Evolutionary conservation across 1,140 invertebrate species (phyloP).

Genomic region (Caerostris darwini): DNA sequence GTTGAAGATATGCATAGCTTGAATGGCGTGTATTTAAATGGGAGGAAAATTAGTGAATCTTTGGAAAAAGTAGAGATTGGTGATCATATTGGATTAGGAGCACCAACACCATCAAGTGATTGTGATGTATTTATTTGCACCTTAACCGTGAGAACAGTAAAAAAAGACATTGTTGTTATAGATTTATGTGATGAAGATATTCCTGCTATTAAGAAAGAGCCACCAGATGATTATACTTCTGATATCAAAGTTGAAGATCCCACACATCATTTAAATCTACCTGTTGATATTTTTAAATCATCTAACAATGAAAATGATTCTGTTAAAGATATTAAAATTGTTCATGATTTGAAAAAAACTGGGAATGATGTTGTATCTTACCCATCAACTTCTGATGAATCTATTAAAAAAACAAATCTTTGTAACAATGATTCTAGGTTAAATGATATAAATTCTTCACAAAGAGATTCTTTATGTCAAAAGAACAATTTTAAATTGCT

Average conservation of each 20-base stretch:
- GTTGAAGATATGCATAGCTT: slow-evolving; percentile 61
- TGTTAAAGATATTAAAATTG: background rate
- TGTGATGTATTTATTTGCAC: slow-evolving; percentile 27
- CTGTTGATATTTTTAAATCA: background rate
- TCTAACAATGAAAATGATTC: background rate
- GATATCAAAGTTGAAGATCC: background rate
- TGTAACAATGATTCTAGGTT: background rate
- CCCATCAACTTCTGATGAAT: background rate
- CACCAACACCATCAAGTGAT: background rate
- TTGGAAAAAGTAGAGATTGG: background rate
- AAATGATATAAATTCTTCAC: background rate
- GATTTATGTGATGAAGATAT: slow-evolving; percentile 46
- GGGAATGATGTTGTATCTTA: background rate
- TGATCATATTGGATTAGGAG: slow-evolving; percentile 73
- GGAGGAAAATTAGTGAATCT: background rate
- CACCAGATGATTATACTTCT: background rate
- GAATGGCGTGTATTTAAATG: slow-evolving; percentile 70
- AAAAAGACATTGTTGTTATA: background rate
- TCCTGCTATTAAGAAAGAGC: background rate
- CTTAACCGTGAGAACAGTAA: background rate
- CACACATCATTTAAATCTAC: background rate
- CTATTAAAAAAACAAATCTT: background rate
- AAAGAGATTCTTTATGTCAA: background rate
- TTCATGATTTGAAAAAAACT: background rate
- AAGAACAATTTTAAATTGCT: background rate